Base-by-base conservation (phyloP, 2,888 invertebrate genomes). In the Crematogaster levior region DNA sequence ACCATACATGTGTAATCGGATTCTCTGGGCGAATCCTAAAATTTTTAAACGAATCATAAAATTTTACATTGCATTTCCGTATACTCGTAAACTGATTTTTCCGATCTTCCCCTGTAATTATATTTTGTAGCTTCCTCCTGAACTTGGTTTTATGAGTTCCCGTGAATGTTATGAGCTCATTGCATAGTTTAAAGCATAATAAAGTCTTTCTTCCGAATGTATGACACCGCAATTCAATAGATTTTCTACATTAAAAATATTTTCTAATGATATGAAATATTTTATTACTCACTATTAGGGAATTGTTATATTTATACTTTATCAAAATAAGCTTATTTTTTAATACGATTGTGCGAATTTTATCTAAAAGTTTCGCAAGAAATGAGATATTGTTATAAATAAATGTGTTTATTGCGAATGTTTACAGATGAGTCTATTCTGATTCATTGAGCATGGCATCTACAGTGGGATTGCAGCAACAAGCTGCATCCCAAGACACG, bases 401-500 rank as follows among this genome's bases (percentile, higher is more conserved):
- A n/a, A 46, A 60, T 48, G 3, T 34, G 7, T 58, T 60, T 51
- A n/a, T 81, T 24, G 34, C 3, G 2, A 43, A 24, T 82, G 61
- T 40, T 88, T 83, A 5, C 86, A 93, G 93, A 93, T 92, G 91
- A 88, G 73, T 73, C 82, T 61, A 80, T 75, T 66, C 65, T 84
- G 85, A 73, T 70, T 72, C 61, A 58, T 61, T 56, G 82, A 90
- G 79, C 81, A 93, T 93, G 93, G 87, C 89, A 73, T 90, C 91
- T 61, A 91, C 91, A 86, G 93, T 94, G 93, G 94, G 93, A 70
- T 88, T 94, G 88, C 92, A 93, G 88, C 93, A 93, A 86, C 92
- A 92, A 66, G 89, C 91, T 84, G 90, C 91, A 84, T 91, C 92
- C 81, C 93, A 93, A 84, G 94, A 94, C 86, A 91, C 92, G 68